Evolutionary conservation across 2,113 vertebrate genomes (phyloP), one percentile per base, ranked within the genome.

Genomic region (Oryzias celebensis): DNA sequence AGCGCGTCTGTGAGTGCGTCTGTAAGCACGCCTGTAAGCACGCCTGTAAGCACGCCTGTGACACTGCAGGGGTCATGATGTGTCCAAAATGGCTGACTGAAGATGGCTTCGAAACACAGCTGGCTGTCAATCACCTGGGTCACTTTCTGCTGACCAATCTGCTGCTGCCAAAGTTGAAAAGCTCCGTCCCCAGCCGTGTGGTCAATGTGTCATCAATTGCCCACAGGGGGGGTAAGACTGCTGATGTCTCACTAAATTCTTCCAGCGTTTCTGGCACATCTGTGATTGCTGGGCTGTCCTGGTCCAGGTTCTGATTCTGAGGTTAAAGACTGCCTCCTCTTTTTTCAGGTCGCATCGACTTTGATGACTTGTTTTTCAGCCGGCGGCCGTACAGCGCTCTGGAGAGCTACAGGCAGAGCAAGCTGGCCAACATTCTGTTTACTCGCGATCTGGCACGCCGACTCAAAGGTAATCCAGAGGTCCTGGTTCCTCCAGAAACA

Each of bases 401-500:
- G 68, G 64, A 72, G 53, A 90, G 90, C 73, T 92, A 92, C 76
- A 60, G 63, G 3, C 92, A 93, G 81, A 92, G 92, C 83, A 92
- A 93, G n/a, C 82, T 93, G 22, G 90, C 90, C 42, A 92, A 91
- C 46, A 52, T 93, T 2, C 90, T 93, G 8, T 93, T 93, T 83
- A 69, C 85, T 52, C 74, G 85, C 17, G 90, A 92, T 41, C 87
- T 93, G 1, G 79, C 85, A 7, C 67, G 46, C 0, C 65, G 82
- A 6, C 71, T 84, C 54, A 68, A 6, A 87, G 91, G 91, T 91
- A 43, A 62, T 8, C 31, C 31, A 36, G 31, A 36, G 26, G 31
- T 12, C 36, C 36, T 10, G 36, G 36, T 36, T 36, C 36, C 8
- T 12, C 10, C 36, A 36, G 36, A 36, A 12, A 2, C 31, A 36